Evolutionary conservation across 2,888 invertebrate genomes (phyloP).

Genomic region (Norana najaformis): DNA sequence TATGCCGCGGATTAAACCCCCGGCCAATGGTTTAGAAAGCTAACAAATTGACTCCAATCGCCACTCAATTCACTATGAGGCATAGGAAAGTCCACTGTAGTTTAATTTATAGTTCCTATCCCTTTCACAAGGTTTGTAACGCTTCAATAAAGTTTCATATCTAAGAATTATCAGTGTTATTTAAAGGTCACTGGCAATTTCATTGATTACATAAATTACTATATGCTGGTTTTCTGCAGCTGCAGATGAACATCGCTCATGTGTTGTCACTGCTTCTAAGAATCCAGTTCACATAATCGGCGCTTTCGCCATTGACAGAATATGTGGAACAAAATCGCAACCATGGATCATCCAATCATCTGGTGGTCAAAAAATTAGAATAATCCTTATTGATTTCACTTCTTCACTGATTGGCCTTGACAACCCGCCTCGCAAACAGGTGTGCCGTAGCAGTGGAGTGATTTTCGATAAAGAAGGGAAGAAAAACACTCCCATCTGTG

Average conservation of each 20-base stretch:
- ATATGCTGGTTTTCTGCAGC: background rate
- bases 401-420: background rate
- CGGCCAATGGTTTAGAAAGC: too few relatives aligned
- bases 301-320: background rate
- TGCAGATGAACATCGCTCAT: background rate
- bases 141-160: too few relatives aligned
- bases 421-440: background rate
- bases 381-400: background rate
- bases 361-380: background rate
- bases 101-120: too few relatives aligned
- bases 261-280: background rate
- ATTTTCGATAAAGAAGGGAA: background rate
- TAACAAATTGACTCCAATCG: too few relatives aligned
- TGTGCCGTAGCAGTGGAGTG: conserved; percentile 1
- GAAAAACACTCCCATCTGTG: background rate
- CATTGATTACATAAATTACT: background rate
- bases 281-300: background rate
- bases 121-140: too few relatives aligned
- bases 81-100: too few relatives aligned
- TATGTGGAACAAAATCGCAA: background rate
- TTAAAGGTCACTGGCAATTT: background rate
- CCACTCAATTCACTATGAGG: too few relatives aligned
- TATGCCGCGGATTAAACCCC: too few relatives aligned
- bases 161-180: too few relatives aligned
- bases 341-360: background rate